Base-by-base conservation (phyloP, 1,140 invertebrate species). In the Halyomorpha halys region DNA sequence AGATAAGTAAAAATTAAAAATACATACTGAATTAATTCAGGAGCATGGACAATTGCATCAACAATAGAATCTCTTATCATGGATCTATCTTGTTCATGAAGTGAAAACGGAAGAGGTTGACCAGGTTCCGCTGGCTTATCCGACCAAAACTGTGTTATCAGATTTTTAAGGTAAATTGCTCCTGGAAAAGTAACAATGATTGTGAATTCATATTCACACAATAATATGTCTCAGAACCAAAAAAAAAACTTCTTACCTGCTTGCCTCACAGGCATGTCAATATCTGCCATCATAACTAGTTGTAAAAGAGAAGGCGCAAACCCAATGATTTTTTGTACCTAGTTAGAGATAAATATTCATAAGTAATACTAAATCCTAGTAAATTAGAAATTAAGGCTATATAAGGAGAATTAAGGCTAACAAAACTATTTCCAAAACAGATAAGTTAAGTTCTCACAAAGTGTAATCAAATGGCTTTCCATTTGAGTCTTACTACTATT, bases 121-220 rank as follows among this genome's bases (percentile, higher is more conserved):
- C 86, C 86, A 60, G 77, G 72, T 68, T 88, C 82, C n/a, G 78
- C 76, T 72, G 95, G 91, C 67, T 87, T 86, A 66, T 93, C 89
- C 65, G 83, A 82, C 97, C 97, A 99, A 76, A 83, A 88, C 69
- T 85, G 83, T 47, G 82, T 86, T 44, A 98, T 82, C 72, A 96
- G 80, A 80, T 99, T 99, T 78, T 99, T 99, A 54, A 99, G 77
- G 78, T 97, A 99, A 69, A 99, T 92, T 30, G 89, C 94, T 73
- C 86, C 85, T 85, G 64, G 34, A 63, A 62, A 65, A 56, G 16
- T 44, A 44, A 39, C 1, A 6, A 56, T 62, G 61, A 53, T 59
- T 5, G 21, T 21, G 14, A 21, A 54, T 63, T 9, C 53, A 27
- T 6, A 11, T 25, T n/a, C 5, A 53, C 8, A 53, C 16, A 6